Base-by-base conservation (phyloP, 2,888 invertebrate species). In the Protophormia terraenovae region DNA sequence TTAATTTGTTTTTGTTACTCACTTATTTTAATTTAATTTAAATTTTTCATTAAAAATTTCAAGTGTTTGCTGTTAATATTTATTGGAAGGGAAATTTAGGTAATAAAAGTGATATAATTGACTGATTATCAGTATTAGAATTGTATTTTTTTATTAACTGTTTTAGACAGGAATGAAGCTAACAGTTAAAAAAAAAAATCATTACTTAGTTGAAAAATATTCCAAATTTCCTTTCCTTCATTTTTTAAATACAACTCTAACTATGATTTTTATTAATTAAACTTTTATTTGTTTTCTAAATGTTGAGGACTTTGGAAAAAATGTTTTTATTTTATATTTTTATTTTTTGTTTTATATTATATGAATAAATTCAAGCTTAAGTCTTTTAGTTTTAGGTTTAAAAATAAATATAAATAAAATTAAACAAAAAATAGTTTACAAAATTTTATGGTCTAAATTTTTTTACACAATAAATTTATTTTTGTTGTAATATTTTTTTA, bases 361-460 rank as follows among this genome's bases (percentile, higher is more conserved):
- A 66, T 83, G 75, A 53, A 72, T 87, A 87, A 87, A 87, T 87
- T 87, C 86, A 87, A 79, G 85, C 83, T 80, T 86, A 86, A 87
- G 87, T 87, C 87, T 87, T 87, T 87, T 87, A 82, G 86, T 86
- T 87, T 77, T 80, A 83, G 78, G 16, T 79, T 71, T 10, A 58
- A 80, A 64, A 55, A 62, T 38, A 64, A 53, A 80, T 38, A 62
- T 27, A 24, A 41, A 72, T 58, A 29, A 41, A 71, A 75, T 55
- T 16, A 71, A 55, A 45, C 47, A 62, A 22, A 41, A 24, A 22
- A 71, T 24, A 53, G 16, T 64, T 71, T 38, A 24, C 19, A 78
- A 62, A 69, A 69, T 41, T 16, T 69, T 47, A 53, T 14, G 50
- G 24, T 12, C 22, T 24, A 64, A 53, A 32, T 19, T 45, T 41